Conservation (phyloP, 64 coral and sea anemone species). For the Porites australiensis region DNA sequence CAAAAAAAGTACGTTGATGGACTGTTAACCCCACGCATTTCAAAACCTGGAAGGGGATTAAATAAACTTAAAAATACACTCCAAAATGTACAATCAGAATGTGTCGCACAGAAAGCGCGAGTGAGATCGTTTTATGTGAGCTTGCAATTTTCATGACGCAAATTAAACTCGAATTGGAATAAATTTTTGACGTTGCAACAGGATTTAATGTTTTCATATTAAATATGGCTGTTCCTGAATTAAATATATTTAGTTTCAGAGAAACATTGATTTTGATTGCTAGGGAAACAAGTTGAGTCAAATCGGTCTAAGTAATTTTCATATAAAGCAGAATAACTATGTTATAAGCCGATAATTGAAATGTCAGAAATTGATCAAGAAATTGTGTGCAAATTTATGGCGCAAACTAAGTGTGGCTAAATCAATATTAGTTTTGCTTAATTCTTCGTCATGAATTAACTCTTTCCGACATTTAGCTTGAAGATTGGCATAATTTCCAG, state of each 20-base stretch:
- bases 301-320: not conserved
- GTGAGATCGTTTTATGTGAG: no score
- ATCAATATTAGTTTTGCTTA: constrained; percentile 53
- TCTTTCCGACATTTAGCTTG: not conserved
- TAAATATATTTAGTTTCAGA: not conserved
- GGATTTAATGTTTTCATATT: constrained; percentile 3
- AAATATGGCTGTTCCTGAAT: not conserved
- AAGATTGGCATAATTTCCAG: not conserved
- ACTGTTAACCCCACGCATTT: no score
- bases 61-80: no score
- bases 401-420: not conserved
- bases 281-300: not conserved
- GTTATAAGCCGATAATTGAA: not conserved
- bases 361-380: not conserved
- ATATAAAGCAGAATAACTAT: no score
- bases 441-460: constrained; percentile 16
- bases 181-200: not conserved
- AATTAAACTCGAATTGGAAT: not conserved
- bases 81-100: no score
- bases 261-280: not conserved
- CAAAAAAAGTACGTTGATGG: no score
- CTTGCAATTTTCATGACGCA: not conserved
- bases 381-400: constrained; percentile 9
- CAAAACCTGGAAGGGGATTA: no score
- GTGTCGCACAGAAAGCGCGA: no score